phyloP scores from a whole-genome alignment of 1,140 invertebrate species.

The Ooceraea biroi region DNA sequence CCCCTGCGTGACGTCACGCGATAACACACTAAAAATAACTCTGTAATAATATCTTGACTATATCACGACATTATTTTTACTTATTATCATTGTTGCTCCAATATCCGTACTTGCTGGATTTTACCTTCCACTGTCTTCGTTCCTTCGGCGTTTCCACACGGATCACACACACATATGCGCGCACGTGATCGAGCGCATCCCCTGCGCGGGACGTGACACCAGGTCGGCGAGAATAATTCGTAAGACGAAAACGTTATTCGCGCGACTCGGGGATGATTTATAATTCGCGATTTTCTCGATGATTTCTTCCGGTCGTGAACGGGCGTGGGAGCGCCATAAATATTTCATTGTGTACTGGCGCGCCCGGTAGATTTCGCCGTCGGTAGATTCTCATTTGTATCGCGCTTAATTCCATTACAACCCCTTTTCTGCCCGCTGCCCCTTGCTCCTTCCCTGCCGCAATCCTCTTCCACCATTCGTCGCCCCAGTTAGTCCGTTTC shows the following conservation, averaged over 20 bases:
- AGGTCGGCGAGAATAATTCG: constrained; percentile 27
- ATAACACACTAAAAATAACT: constrained; percentile 1
- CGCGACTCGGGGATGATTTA: constrained; percentile 55
- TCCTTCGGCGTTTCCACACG: not conserved
- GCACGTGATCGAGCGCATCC: not conserved
- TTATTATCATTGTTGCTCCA: constrained; percentile 22
- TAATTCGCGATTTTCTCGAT: constrained; percentile 78
- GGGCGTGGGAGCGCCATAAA: constrained; percentile 75
- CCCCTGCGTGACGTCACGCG: not conserved
- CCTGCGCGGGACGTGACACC: not conserved
- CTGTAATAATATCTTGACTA: constrained; percentile 37
- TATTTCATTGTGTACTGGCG: constrained; percentile 79
- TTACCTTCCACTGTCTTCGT: not conserved
- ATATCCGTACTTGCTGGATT: not conserved
- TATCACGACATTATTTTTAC: not conserved
- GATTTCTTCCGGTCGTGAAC: constrained; percentile 75
- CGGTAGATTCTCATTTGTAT: constrained; percentile 74
- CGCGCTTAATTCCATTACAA: constrained; percentile 78
- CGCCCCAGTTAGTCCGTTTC: constrained; percentile 24
- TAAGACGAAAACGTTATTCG: constrained; percentile 16
- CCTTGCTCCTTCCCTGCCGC: not conserved
- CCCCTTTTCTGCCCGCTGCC: constrained; percentile 44
- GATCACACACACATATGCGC: not conserved
- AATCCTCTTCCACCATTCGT: not conserved
- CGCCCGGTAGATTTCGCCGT: constrained; percentile 65